Evolutionary conservation across 2,113 vertebrate genomes (phyloP), one percentile per base, ranked within the genome.

Genomic region (Pipa parva): DNA sequence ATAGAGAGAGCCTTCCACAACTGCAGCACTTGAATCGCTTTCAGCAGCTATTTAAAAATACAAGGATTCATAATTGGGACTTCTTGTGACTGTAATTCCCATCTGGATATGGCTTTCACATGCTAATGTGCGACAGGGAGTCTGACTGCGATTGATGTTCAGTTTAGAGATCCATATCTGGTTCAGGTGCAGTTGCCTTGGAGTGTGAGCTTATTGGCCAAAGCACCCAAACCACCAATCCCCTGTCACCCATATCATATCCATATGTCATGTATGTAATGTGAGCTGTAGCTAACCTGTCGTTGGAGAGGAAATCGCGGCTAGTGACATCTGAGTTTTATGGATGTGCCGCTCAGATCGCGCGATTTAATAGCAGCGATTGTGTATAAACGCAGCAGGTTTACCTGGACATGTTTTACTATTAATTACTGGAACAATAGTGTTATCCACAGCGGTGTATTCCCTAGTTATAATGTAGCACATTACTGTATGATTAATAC

Each of bases 1-100:
- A 81, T 73, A 77, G 74, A 75, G 73, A 77, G 76, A 39, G 57
- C 5, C 28, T 71, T 72, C 81, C 78, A 80, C 79, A 73, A 76
- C 79, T 78, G 74, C 71, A 73, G n/a, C 73, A 73, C 75, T 78
- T 74, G 72, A 82, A 76, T 82, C 77, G 72, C 75, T 82, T 71
- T 74, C 79, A 73, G 75, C 72, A 71, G 18, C 72, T 64, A 80
- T 83, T 87, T 85, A 75, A 83, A 85, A 86, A 83, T 69, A 80
- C 56, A 74, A 79, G 74, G 69, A 76, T 52, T 72, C 63, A 72
- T 75, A 74, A 72, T 42, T 65, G 71, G 52, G 58, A 62, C 49
- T 62, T 70, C 48, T 59, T 57, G 26, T 55, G 1, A 2, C 73
- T 57, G 67, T 45, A 64, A 18, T 75, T 66, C 74, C 27, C 75